Conservation (phyloP, 2,113 vertebrate genomes). For the Thalassoma bifasciatum region DNA sequence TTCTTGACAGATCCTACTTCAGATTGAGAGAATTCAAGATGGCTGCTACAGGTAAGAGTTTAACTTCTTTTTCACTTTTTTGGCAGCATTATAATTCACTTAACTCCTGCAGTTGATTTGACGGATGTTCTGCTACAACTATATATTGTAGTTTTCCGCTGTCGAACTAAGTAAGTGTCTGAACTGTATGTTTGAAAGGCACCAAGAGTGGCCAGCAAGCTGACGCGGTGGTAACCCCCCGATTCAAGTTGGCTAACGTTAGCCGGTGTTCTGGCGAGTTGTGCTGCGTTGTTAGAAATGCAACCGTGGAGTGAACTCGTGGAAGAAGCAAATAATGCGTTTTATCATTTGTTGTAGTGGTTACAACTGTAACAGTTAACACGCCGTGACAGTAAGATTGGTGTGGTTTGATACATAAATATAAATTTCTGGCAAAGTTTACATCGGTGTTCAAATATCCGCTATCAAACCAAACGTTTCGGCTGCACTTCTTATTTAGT, state of each 20-base stretch:
- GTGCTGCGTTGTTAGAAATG: too few species aligned
- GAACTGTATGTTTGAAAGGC: conserved; percentile 12
- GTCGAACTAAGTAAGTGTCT: background rate
- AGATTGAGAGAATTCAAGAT: conserved; percentile 86
- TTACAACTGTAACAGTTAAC: too few species aligned
- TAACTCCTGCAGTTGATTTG: too few species aligned
- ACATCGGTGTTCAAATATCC: too few species aligned
- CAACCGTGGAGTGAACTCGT: too few species aligned
- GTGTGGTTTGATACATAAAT: too few species aligned
- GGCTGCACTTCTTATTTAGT: too few species aligned
- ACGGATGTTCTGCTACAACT: rapidly evolving
- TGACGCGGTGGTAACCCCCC: conserved; percentile 56
- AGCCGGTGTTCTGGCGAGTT: conserved; percentile 22
- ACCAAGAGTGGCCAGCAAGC: conserved; percentile 27
- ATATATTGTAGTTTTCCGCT: background rate
- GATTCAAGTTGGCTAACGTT: conserved; percentile 52
- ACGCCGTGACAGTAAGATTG: too few species aligned
- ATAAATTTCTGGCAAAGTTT: too few species aligned
- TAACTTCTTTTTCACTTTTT: conserved; percentile 55
- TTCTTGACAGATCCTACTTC: conserved; percentile 84
- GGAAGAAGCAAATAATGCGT: too few species aligned
- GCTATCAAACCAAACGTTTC: too few species aligned
- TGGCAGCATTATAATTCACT: background rate
- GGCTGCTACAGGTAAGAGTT: conserved; percentile 85
- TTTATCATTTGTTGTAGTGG: too few species aligned